phyloP scores from a whole-genome alignment of 2,113 vertebrate species.

The Malurus cyaneus region DNA sequence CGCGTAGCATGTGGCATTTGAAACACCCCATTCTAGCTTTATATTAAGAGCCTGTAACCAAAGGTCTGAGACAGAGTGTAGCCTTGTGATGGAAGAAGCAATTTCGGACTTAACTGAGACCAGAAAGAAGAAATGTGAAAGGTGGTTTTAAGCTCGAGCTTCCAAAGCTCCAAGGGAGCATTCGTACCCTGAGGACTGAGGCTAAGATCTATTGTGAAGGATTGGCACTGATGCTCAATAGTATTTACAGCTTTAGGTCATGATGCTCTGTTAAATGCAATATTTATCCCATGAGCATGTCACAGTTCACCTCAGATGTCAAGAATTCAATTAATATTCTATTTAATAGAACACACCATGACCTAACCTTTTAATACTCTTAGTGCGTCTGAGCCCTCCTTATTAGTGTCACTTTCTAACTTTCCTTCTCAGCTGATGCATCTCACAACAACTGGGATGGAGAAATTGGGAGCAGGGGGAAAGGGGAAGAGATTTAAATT shows the following conservation, averaged over 20 bases:
- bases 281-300: conserved; percentile 50
- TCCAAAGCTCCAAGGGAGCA: conserved; percentile 32
- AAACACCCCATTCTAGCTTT: background rate
- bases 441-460: conserved; percentile 9
- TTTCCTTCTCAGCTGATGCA: conserved; percentile 26
- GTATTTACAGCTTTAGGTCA: conserved; percentile 32
- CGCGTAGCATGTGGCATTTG: rapidly evolving
- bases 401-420: conserved; percentile 44
- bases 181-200: background rate
- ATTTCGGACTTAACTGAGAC: background rate
- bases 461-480: conserved; percentile 16
- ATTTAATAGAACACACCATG: conserved; percentile 48
- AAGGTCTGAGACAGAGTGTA: background rate
- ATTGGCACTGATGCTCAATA: background rate
- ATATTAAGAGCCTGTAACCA: background rate
- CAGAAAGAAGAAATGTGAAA: conserved; percentile 10
- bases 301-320: conserved; percentile 54
- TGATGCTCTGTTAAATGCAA: conserved; percentile 47
- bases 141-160: background rate
- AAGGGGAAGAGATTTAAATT: conserved; percentile 18
- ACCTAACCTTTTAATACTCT: conserved; percentile 53
- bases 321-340: conserved; percentile 59
- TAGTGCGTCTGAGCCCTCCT: conserved; percentile 20
- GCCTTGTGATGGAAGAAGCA: background rate
- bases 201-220: conserved; percentile 5